Conservation (phyloP, 2,888 invertebrate genomes). For the Caenorhabditis sp. region DNA sequence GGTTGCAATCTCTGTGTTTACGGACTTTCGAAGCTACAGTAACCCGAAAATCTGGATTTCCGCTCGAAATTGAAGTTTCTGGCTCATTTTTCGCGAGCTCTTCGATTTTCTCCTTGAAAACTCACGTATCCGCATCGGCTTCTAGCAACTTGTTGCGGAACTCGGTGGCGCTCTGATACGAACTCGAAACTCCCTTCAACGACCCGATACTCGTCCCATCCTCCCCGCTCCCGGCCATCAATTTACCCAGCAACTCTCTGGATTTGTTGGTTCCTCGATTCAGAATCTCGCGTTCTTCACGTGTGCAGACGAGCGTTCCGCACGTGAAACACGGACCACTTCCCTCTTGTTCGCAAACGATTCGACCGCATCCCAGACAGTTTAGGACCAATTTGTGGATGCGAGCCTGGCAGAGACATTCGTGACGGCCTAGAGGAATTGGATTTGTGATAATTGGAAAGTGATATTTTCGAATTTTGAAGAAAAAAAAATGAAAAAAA, state of each 20-base stretch:
- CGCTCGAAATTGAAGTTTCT: no score
- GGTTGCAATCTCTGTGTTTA: no score
- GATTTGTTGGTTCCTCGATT: constrained; percentile 70
- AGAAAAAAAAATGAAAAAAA: no score
- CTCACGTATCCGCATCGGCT: constrained; percentile 76
- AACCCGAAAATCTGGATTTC: no score
- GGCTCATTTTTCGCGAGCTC: background rate
- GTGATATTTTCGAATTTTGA: no score
- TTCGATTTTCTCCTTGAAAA: background rate
- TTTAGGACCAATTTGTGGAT: constrained; percentile 94
- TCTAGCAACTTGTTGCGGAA: constrained; percentile 72
- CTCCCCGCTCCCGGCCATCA: constrained; percentile 84
- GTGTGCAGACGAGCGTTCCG: constrained; percentile 88
- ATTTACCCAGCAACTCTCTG: constrained; percentile 83
- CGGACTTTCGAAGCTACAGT: no score
- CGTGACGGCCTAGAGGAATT: constrained; percentile 88
- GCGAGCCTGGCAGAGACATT: constrained; percentile 92
- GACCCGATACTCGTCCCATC: constrained; percentile 18
- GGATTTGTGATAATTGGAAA: no score
- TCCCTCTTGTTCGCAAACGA: constrained; percentile 94
- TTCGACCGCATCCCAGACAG: constrained; percentile 93
- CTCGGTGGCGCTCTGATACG: constrained; percentile 66
- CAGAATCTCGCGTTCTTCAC: constrained; percentile 78
- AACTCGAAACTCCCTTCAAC: constrained; percentile 21
- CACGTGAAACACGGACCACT: constrained; percentile 97